These are phyloP conservation scores for Orycteropus afer DNA, from an alignment of 2,113 vertebrate species.

Conservation along the genomic window DNA sequence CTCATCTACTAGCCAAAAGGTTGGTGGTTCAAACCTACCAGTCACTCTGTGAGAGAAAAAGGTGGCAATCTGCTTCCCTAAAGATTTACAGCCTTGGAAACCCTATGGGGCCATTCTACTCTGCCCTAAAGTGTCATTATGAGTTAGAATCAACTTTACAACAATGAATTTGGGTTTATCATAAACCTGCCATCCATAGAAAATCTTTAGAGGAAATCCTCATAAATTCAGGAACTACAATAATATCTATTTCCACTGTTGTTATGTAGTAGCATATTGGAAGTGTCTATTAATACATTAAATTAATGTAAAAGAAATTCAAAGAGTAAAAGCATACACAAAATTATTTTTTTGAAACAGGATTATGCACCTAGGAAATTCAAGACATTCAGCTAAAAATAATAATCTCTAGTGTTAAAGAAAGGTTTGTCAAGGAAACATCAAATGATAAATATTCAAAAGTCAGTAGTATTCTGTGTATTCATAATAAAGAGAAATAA, in stretches of 20 bases:
- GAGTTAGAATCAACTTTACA: no score
- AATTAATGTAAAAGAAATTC: slow-evolving; percentile 1
- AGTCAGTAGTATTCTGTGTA: slow-evolving; percentile 3
- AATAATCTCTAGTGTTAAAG: neutral
- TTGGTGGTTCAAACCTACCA: no score
- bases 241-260: neutral
- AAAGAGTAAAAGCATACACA: neutral
- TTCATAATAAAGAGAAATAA: slow-evolving; percentile 26
- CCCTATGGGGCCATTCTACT: no score
- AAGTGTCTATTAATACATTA: slow-evolving; percentile 17
- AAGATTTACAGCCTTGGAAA: no score
- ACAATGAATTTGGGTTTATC: no score
- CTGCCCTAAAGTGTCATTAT: no score
- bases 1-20: no score
- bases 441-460: neutral
- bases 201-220: slow-evolving; percentile 8
- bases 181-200: slow-evolving; percentile 31
- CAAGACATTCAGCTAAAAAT: slow-evolving; percentile 33
- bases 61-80: no score
- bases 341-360: slow-evolving; percentile 22
- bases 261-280: slow-evolving; percentile 19
- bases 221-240: neutral
- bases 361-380: slow-evolving; percentile 50
- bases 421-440: slow-evolving; percentile 34
- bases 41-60: no score